phyloP scores from a whole-genome alignment of 2,113 vertebrate genomes.

The Albula glossodonta region DNA sequence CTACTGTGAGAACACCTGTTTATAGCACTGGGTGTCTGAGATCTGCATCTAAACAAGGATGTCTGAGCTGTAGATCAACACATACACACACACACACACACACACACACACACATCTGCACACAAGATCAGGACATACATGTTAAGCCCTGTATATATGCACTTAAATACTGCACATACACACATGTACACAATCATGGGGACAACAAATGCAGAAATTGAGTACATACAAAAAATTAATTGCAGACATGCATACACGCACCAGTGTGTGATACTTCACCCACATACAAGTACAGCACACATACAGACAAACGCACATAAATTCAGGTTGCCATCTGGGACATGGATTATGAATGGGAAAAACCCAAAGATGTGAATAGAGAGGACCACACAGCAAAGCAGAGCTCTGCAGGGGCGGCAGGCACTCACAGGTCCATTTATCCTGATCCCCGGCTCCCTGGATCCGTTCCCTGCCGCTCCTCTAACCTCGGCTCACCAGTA shows the following conservation, averaged over 20 bases:
- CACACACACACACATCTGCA: conserved; percentile 15
- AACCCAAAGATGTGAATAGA: neutral
- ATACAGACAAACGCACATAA: neutral
- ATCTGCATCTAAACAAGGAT: neutral
- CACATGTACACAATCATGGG: conserved; percentile 16
- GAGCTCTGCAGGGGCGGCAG: neutral
- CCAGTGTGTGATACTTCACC: neutral
- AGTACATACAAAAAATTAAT: no score
- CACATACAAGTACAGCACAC: conserved; percentile 7
- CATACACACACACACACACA: neutral
- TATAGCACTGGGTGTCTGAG: conserved; percentile 34
- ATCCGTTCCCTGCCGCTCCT: neutral
- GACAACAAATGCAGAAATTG: no score
- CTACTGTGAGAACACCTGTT: conserved; percentile 22
- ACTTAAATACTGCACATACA: neutral
- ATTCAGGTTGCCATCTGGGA: neutral
- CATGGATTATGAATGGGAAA: neutral
- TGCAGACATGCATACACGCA: neutral
- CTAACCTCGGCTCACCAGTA: conserved; percentile 6
- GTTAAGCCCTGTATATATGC: no score
- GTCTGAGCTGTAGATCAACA: neutral
- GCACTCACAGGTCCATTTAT: conserved; percentile 25
- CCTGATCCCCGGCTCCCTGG: neutral
- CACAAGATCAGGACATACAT: neutral
- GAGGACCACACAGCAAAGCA: neutral